Evolutionary conservation across 37 sponge, comb jelly and placozoan genomes (phyloP), one percentile per base, ranked within the genome.

Genomic region (Agelas oroides): DNA sequence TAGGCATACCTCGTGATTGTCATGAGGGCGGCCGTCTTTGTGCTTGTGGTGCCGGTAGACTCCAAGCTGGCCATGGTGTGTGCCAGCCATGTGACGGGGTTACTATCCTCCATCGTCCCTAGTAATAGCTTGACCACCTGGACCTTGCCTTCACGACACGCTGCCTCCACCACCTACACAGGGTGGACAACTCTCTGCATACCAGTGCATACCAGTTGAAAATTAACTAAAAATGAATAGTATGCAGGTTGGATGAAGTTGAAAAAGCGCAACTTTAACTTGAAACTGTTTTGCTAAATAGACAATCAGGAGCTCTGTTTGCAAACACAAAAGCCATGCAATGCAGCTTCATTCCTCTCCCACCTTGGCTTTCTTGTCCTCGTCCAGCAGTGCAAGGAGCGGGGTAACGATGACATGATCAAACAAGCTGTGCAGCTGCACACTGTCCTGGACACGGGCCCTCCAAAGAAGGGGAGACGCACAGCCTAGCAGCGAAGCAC

Each of bases 81-180:
- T 23, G 6, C 23, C 30, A 90, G 58, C 81, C 81, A 76, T 24
- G 17, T 17, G 18, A 66, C 37, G 23, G 75, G 59, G 55, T 73
- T 28, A 27, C 69, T 65, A 11, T 79, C 61, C 27, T 33, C 40
- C 66, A 79, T 30, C 13, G 55, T 57, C 28, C 82, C 46, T 15
- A 80, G 39, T 1, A 90, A 59, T 25, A 90, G 70, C 65, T 90
- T 85, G 39, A 90, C 71, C 33, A 81, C 77, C 19, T 79, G 40
- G 20, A 74, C 30, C 19, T 69, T 53, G 17, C 91, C 91, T 25
- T 85, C 73, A 0, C 18, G 3, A 68, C 91, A 90, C 2, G 91
- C 91, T 35, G 23, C 21, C 28, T 61, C 67, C 16, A 84, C 55
- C 36, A 85, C 32, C 91, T 90, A 60, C 19, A 60, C 19, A 40